A percentile compares a stretch with the other conserved stretches of the same genome.
These are phyloP conservation scores for Dolichallabes microphthalmus DNA, from an alignment of 2,113 vertebrate genomes.

Conservation along the genomic window DNA sequence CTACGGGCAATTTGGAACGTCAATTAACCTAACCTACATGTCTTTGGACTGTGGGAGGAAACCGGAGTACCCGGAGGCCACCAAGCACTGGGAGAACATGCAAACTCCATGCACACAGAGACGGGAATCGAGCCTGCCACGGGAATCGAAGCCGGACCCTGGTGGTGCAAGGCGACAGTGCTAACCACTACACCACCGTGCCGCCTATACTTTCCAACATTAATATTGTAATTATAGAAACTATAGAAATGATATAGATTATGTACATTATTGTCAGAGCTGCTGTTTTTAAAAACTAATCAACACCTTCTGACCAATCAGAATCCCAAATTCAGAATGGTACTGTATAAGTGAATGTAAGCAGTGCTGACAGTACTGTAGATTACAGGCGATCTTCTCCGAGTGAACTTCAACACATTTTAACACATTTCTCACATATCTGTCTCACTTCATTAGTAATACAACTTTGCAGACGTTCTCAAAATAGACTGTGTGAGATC, in stretches of 20 bases:
- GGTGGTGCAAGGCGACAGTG: too few relatives aligned
- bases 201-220: too few relatives aligned
- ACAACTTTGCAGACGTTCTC: neutral
- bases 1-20: too few relatives aligned
- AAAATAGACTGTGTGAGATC: neutral
- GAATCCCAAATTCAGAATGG: neutral
- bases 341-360: neutral
- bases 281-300: neutral
- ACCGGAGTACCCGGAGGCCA: too few relatives aligned
- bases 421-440: neutral
- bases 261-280: neutral
- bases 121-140: too few relatives aligned
- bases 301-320: neutral
- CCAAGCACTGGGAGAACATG: too few relatives aligned
- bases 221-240: too few relatives aligned
- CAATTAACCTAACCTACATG: too few relatives aligned
- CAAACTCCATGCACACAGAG: too few relatives aligned
- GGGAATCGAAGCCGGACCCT: too few relatives aligned
- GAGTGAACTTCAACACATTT: slow-evolving; percentile 88
- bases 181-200: too few relatives aligned
- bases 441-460: neutral
- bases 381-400: slow-evolving; percentile 46
- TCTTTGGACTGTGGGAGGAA: too few relatives aligned
- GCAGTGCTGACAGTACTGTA: neutral
- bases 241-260: neutral